Conservation (phyloP, 92 coral and sea anemone species). For the Porites divaricata region DNA sequence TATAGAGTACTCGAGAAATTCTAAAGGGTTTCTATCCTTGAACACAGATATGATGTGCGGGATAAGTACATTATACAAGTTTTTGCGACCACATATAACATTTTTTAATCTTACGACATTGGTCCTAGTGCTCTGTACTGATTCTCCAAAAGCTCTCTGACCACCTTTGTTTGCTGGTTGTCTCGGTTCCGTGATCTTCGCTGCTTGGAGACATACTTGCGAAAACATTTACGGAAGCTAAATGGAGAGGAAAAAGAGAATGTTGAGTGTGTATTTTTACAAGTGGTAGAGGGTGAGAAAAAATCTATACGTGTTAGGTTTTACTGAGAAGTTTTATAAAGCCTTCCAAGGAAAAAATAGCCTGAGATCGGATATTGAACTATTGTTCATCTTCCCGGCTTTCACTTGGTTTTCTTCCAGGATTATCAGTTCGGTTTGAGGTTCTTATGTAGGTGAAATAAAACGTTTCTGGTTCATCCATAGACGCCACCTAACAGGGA, state of each 20-base stretch:
- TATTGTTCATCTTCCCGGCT: too few relatives aligned
- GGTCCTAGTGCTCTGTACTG: constrained; percentile 90
- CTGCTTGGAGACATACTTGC: constrained; percentile 16
- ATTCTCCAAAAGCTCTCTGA: constrained; percentile 58
- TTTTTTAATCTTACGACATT: constrained; percentile 73
- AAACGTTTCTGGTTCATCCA: not conserved
- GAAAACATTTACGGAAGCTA: constrained; percentile 20
- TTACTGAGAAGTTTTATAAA: too few relatives aligned
- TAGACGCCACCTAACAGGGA: not conserved
- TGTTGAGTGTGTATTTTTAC: not conserved
- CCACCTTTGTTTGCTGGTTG: constrained; percentile 45
- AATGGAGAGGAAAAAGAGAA: not conserved
- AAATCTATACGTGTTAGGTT: not conserved
- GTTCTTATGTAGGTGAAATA: too few relatives aligned
- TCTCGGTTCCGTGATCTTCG: not conserved
- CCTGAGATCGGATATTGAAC: too few relatives aligned
- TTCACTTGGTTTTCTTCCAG: too few relatives aligned
- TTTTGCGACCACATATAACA: too few relatives aligned
- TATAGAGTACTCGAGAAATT: too few relatives aligned
- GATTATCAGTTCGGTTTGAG: too few relatives aligned
- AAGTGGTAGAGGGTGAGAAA: not conserved
- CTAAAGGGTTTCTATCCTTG: too few relatives aligned
- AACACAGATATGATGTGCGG: not conserved
- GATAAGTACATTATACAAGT: not conserved
- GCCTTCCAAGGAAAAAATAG: too few relatives aligned